A percentile compares a stretch with the other conserved stretches of the same genome.
phyloP scores from a whole-genome alignment of 2,888 invertebrate species.

The Ornithoptera alexandrae region DNA sequence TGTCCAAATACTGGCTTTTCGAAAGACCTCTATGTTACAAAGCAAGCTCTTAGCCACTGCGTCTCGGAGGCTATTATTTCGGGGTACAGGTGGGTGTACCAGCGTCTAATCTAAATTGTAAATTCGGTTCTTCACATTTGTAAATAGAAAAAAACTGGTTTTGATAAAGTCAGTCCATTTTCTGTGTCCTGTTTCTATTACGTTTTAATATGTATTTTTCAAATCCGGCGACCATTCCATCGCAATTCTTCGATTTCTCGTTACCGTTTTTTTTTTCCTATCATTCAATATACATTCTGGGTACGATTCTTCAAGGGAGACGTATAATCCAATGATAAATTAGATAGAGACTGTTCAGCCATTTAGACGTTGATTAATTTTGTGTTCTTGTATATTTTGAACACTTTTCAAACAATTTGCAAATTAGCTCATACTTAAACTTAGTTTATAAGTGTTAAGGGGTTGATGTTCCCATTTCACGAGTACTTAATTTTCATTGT shows the following conservation, averaged over 20 bases:
- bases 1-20: too few species aligned
- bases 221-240: background rate
- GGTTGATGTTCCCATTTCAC: too few species aligned
- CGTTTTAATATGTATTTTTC: slow-evolving; percentile 16
- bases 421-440: too few species aligned
- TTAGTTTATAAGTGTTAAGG: too few species aligned
- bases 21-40: too few species aligned
- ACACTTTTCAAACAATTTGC: too few species aligned
- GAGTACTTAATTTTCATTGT: too few species aligned
- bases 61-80: background rate
- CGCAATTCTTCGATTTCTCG: slow-evolving; percentile 7
- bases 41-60: background rate
- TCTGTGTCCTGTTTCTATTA: slow-evolving; percentile 22
- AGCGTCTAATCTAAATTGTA: slow-evolving; percentile 13
- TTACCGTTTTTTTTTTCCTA: slow-evolving; percentile 7
- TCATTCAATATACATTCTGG: slow-evolving; percentile 1
- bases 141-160: slow-evolving; percentile 19
- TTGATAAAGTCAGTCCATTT: slow-evolving; percentile 20
- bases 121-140: slow-evolving; percentile 17
- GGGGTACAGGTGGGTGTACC: slow-evolving; percentile 6
- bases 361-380: slow-evolving; percentile 18
- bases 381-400: background rate
- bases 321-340: slow-evolving; percentile 16
- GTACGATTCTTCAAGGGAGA: slow-evolving; percentile 4
- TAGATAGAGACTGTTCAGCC: slow-evolving; percentile 10